Evolutionary conservation across 2,888 invertebrate species (phyloP), one percentile per base, ranked within the genome.

Genomic region (Papilio demoleus): DNA sequence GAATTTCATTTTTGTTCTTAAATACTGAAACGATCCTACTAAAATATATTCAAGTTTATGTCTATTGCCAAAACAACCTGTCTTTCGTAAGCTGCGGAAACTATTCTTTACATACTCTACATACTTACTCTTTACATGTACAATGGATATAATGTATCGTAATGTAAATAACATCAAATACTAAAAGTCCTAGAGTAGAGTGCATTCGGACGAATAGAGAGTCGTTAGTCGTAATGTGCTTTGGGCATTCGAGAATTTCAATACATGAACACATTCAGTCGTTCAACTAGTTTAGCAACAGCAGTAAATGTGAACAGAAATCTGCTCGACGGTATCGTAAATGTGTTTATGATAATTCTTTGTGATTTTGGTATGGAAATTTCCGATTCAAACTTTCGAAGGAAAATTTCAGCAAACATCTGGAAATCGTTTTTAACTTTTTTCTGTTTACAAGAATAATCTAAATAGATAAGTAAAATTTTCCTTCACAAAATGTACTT

Each of bases 191-290:
- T 40, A 17, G 47, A 22, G 12, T 14, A 11, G 8, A 50, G 63
- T 40, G 42, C 40, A 42, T n/a, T 53, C n/a, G 31, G 24, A 40
- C 65, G 62, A 34, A 45, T 22, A n/a, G n/a, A 4, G 42, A 22
- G 17, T 62, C 60, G 56, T 62, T 67, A 62, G 31, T 22, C 6
- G 34, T 67, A 67, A 67, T 62, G 56, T 61, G 62, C 56, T 67
- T 67, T 56, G 56, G 62, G 56, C 42, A 56, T 67, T 62, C 17
- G 61, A 61, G 67, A 53, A 67, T 67, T 62, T 56, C 53, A 67
- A 67, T 61, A 53, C 19, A 42, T 40, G n/a, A 67, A 42, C 61
- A 53, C 61, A 61, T 53, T 67, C 60, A 65, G 56, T 27, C n/a
- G 47, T 5, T 36, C 19, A 14, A 42, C 9, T 42, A 58, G 58